A percentile compares a stretch with the other conserved stretches of the same genome.
These are phyloP conservation scores for Centropus unirufus DNA, from an alignment of 2,113 vertebrate species.

Conservation along the genomic window DNA sequence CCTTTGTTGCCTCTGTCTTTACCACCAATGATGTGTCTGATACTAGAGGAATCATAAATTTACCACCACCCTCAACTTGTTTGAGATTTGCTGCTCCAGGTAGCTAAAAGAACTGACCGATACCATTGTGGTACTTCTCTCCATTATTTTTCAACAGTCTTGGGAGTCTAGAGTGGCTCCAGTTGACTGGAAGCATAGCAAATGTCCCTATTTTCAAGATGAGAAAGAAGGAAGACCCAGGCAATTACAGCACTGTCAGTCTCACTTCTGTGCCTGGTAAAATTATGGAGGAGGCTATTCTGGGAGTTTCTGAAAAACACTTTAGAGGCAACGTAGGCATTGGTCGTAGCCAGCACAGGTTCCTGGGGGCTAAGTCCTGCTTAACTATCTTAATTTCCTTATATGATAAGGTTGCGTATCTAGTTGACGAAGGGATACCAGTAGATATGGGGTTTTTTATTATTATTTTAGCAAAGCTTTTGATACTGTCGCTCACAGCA, in stretches of 20 bases:
- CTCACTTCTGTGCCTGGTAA: neutral
- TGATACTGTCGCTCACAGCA: neutral
- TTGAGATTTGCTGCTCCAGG: neutral
- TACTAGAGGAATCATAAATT: neutral
- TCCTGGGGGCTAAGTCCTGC: neutral
- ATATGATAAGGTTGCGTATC: neutral
- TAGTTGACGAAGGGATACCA: neutral
- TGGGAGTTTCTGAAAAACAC: neutral
- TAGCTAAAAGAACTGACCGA: neutral
- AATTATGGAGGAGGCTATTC: neutral
- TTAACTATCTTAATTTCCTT: neutral
- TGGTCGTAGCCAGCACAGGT: neutral
- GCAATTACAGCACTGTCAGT: neutral
- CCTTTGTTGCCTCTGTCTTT: neutral
- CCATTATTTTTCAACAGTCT: neutral
- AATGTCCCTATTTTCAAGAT: neutral
- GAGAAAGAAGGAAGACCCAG: neutral
- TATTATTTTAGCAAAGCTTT: neutral
- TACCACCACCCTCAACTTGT: neutral
- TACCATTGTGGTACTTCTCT: neutral
- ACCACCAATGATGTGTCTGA: neutral
- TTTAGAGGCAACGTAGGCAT: neutral
- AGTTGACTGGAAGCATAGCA: neutral
- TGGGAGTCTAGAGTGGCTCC: neutral
- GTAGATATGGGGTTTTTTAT: accelerated